These are phyloP conservation scores for Reticulitermes speratus DNA, from an alignment of 1,140 invertebrate species.

Conservation along the genomic window DNA sequence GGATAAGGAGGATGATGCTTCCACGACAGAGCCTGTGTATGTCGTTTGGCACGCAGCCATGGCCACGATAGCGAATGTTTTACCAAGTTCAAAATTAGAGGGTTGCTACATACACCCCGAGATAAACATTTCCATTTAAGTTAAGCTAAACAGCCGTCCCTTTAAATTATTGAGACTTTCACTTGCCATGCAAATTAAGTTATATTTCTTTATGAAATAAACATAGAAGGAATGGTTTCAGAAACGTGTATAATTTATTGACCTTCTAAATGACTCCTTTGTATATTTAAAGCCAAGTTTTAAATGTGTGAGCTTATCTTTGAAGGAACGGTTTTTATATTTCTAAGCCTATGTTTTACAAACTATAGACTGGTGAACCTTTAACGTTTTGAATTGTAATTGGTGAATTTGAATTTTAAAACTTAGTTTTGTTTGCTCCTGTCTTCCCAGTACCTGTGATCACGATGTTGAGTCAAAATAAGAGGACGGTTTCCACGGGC, in stretches of 20 bases:
- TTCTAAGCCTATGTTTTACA: background rate
- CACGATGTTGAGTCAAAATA: too few relatives aligned
- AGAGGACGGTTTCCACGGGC: too few relatives aligned
- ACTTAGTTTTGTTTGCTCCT: too few relatives aligned
- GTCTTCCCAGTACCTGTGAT: too few relatives aligned
- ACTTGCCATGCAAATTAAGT: conserved; percentile 6
- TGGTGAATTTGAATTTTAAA: too few relatives aligned
- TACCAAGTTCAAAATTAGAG: background rate
- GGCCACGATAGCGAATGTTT: background rate
- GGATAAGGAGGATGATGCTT: background rate
- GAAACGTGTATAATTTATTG: background rate
- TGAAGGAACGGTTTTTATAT: background rate
- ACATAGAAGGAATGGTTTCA: background rate
- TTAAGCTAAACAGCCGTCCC: background rate
- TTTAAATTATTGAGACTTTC: background rate
- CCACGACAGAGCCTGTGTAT: too few relatives aligned
- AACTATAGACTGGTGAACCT: background rate
- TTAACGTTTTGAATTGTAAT: too few relatives aligned
- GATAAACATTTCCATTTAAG: background rate
- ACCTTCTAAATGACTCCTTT: background rate
- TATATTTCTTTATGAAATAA: conserved; percentile 18
- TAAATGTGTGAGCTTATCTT: background rate
- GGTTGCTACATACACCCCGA: background rate
- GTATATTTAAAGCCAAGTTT: background rate
- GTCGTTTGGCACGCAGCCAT: background rate